phyloP scores from a whole-genome alignment of 2,888 invertebrate genomes.

The Ditylenchus weischeri region DNA sequence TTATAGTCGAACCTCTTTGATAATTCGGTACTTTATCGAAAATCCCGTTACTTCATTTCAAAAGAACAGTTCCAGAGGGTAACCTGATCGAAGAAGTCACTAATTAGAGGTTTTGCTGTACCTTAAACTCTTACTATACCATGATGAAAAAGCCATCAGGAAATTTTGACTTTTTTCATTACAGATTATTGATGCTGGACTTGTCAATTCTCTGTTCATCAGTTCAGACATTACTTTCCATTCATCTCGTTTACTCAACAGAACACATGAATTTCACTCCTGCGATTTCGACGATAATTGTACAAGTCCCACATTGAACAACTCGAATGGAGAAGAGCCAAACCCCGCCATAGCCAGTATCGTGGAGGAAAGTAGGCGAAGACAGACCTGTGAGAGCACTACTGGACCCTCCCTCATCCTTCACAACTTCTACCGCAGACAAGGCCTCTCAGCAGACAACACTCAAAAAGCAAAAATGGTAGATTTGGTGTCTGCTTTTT shows the following conservation, averaged over 20 bases:
- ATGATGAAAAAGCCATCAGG: background rate
- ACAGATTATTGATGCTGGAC: conserved; percentile 64
- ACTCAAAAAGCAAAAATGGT: conserved; percentile 36
- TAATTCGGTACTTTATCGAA: too few species aligned
- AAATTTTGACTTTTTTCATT: background rate
- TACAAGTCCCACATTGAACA: conserved; percentile 21
- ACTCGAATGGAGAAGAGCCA: conserved; percentile 5
- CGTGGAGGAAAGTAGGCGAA: conserved; percentile 39
- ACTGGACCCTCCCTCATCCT: conserved; percentile 23
- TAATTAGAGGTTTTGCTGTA: too few species aligned
- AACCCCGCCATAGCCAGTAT: background rate
- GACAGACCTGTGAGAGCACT: conserved; percentile 38
- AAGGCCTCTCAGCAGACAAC: conserved; percentile 23
- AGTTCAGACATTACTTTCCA: conserved; percentile 50
- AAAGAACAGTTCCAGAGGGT: too few species aligned
- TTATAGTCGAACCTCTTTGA: too few species aligned
- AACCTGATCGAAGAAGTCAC: too few species aligned
- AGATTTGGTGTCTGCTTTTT: conserved; percentile 49
- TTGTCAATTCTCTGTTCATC: conserved; percentile 60
- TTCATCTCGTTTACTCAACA: conserved; percentile 53
- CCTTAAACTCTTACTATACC: too few species aligned
- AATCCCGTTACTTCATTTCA: too few species aligned
- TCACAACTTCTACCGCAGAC: conserved; percentile 27
- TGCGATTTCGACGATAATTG: conserved; percentile 43
- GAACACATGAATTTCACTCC: conserved; percentile 46